phyloP scores from a whole-genome alignment of 37 sponge, comb jelly and placozoan species.

The Agelas oroides region DNA sequence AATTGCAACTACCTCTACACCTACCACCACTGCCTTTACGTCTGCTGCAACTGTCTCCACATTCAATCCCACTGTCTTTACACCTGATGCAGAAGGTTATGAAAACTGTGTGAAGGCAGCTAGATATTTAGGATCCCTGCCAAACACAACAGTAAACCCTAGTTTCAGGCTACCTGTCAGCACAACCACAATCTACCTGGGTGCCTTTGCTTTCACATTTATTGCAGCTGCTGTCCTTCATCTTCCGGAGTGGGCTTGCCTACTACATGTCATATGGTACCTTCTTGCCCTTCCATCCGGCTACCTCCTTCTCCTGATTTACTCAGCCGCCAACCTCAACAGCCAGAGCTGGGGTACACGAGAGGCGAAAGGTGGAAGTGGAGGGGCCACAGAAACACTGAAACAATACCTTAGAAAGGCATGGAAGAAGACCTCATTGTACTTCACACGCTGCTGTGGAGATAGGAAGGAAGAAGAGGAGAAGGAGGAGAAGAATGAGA shows the following conservation, averaged over 20 bases:
- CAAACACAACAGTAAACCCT: neutral
- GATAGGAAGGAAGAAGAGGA: neutral
- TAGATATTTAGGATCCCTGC: neutral
- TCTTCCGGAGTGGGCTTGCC: conserved; percentile 43
- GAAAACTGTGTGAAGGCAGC: neutral
- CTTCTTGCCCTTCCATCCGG: conserved; percentile 86
- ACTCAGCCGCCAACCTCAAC: conserved; percentile 87
- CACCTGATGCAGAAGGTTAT: neutral
- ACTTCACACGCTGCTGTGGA: neutral
- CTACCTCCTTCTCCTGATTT: conserved; percentile 86
- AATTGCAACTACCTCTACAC: too few relatives aligned
- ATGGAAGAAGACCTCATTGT: neutral
- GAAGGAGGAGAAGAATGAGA: neutral
- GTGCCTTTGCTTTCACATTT: neutral
- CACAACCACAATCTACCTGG: neutral
- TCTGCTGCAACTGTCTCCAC: too few relatives aligned
- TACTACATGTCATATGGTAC: conserved; percentile 86
- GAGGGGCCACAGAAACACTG: too few relatives aligned
- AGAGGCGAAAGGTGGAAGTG: conserved; percentile 30
- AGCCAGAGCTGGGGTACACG: conserved; percentile 90
- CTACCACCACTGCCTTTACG: too few relatives aligned
- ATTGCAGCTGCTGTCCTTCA: conserved; percentile 78
- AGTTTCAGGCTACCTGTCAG: neutral
- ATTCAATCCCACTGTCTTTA: neutral
- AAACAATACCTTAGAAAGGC: neutral